A percentile compares a stretch with the other conserved stretches of the same genome.
phyloP scores from a whole-genome alignment of 2,888 invertebrate genomes.

The Protonemura montana region DNA sequence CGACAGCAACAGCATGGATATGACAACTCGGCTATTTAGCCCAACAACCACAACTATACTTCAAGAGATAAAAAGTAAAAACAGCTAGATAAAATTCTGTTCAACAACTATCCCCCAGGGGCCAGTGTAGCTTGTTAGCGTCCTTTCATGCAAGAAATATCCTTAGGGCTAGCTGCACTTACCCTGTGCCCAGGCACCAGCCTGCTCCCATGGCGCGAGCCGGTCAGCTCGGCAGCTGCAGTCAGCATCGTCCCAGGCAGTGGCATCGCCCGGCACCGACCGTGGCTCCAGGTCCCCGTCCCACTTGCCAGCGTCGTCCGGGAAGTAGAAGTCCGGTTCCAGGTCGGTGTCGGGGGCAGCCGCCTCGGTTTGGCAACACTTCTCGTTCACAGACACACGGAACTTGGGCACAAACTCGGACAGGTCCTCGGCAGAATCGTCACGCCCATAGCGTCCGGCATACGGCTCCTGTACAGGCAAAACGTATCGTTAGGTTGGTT shows the following conservation, averaged over 20 bases:
- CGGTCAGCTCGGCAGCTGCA: constrained; percentile 47
- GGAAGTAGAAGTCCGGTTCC: background rate
- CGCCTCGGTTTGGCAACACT: constrained; percentile 66
- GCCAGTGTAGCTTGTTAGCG: no score
- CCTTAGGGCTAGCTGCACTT: background rate
- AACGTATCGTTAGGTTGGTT: no score
- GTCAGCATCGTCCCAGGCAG: constrained; percentile 16
- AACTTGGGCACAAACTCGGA: constrained; percentile 72
- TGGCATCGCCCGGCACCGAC: constrained; percentile 48
- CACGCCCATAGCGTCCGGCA: constrained; percentile 56
- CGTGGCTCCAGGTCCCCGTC: background rate
- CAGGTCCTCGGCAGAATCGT: constrained; percentile 56
- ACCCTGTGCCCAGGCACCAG: background rate
- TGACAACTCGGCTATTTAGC: no score
- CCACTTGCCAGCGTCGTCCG: background rate
- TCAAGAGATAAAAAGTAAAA: no score
- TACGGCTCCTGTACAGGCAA: constrained; percentile 46
- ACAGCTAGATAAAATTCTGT: no score
- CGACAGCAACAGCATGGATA: no score
- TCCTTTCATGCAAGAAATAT: no score
- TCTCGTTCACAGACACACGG: constrained; percentile 66
- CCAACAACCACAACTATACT: no score
- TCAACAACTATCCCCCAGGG: no score
- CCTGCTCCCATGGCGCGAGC: constrained; percentile 50
- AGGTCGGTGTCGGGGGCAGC: background rate